A percentile compares a stretch with the other conserved stretches of the same genome.
phyloP scores from a whole-genome alignment of 2,797 vertebrate genomes.

The Anguilla obscura region DNA sequence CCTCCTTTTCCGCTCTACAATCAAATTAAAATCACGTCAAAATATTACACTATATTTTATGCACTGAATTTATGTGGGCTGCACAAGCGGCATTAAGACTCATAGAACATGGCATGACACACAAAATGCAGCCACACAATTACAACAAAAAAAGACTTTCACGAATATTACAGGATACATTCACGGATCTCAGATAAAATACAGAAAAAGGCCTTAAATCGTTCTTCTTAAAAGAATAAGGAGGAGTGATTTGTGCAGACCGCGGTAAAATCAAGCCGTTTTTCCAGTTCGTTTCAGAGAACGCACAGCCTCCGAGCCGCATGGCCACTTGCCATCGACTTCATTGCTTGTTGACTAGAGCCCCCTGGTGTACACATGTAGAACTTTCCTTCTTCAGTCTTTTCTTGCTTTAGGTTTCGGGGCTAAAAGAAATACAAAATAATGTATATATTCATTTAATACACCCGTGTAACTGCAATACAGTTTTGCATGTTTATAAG shows the following conservation, averaged over 20 bases:
- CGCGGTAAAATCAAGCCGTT: background rate
- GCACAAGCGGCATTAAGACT: background rate
- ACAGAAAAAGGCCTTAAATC: background rate
- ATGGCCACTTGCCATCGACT: background rate
- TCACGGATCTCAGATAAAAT: background rate
- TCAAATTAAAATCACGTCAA: background rate
- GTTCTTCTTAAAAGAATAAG: background rate
- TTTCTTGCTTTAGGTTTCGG: constrained; percentile 89
- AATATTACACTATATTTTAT: background rate
- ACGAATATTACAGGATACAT: background rate
- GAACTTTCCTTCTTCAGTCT: constrained; percentile 54
- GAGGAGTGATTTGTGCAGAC: background rate
- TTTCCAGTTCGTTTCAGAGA: constrained; percentile 34
- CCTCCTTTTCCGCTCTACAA: background rate
- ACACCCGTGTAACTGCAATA: background rate
- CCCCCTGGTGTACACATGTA: constrained; percentile 44
- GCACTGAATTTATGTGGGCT: background rate
- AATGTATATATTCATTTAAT: background rate
- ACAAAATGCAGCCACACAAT: background rate
- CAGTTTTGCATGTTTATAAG: background rate
- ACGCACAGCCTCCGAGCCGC: constrained; percentile 5
- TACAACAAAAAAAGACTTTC: background rate
- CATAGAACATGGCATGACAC: background rate
- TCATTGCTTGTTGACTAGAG: constrained; percentile 32
- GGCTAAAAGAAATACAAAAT: constrained; percentile 63